phyloP scores from a whole-genome alignment of 2,888 invertebrate species.

The Trilocha varians region DNA sequence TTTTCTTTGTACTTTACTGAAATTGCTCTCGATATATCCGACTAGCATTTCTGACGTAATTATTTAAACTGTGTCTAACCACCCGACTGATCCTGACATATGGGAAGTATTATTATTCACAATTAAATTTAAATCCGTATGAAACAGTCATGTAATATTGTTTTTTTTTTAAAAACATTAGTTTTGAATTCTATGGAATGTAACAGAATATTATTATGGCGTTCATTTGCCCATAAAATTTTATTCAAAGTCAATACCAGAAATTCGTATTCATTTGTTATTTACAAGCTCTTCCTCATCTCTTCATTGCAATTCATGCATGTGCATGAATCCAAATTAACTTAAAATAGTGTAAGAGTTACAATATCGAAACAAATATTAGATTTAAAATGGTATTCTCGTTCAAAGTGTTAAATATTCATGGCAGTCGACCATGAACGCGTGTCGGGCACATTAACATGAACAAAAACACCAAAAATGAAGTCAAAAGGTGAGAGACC shows the following conservation, averaged over 20 bases:
- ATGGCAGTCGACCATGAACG: not conserved
- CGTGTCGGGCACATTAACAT: not conserved
- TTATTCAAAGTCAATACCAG: too few species aligned
- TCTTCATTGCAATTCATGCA: too few species aligned
- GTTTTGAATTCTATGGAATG: too few species aligned
- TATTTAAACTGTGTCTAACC: not conserved
- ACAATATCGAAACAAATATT: not conserved
- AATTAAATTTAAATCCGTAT: not conserved
- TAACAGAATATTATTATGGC: too few species aligned
- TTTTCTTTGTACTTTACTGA: not conserved
- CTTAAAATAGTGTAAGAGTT: too few species aligned
- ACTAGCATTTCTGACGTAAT: not conserved
- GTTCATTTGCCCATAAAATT: too few species aligned
- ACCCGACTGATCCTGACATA: not conserved
- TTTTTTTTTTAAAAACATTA: too few species aligned
- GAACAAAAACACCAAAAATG: constrained; percentile 7
- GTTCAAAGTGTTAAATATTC: not conserved
- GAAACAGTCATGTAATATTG: not conserved
- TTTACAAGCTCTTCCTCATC: too few species aligned
- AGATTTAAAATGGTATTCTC: not conserved
- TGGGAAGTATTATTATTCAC: not conserved
- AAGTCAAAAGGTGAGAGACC: constrained; percentile 17
- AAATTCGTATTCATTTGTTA: too few species aligned
- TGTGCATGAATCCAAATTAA: too few species aligned
- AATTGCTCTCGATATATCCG: not conserved